Percentiles rank a stretch among this genome's conserved stretches.
Evolutionary conservation across 2,113 vertebrate genomes (phyloP).

Genomic region (Laterallus jamaicensis): DNA sequence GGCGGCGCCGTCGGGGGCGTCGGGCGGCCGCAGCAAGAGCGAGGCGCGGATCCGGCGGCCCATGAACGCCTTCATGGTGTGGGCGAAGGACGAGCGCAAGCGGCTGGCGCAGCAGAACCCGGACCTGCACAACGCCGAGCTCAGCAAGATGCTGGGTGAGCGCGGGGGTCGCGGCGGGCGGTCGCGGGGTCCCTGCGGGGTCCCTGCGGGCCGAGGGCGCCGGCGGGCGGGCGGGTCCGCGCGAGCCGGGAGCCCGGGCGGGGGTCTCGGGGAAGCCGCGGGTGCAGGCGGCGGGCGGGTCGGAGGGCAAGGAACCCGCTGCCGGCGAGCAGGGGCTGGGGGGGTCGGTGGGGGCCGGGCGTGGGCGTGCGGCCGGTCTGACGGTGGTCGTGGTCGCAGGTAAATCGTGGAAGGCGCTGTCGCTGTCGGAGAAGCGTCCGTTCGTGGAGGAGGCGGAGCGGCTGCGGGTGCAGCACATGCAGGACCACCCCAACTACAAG

Average conservation of each 20-base stretch:
- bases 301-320: too few species aligned
- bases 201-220: conserved; percentile 42
- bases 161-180: not conserved
- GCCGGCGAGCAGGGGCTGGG: not conserved
- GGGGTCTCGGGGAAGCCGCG: not conserved
- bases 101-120: conserved; percentile 93
- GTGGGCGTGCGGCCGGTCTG: not conserved
- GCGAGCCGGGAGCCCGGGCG: not conserved
- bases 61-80: conserved; percentile 99
- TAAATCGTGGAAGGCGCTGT: conserved; percentile 94
- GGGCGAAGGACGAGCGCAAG: conserved; percentile 94
- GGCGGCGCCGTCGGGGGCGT: conserved; percentile 50
- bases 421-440: conserved; percentile 89
- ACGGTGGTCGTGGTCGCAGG: conserved; percentile 72
- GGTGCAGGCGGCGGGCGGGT: too few species aligned
- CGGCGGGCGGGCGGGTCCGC: not conserved
- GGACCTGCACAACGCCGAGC: conserved; percentile 92
- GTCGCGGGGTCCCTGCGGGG: too few species aligned
- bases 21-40: conserved; percentile 73
- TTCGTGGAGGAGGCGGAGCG: conserved; percentile 98
- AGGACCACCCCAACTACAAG: conserved; percentile 98
- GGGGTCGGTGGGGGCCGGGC: too few species aligned
- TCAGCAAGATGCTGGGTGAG: conserved; percentile 98
- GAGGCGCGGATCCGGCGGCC: conserved; percentile 92
- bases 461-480: conserved; percentile 95